Conservation (phyloP, 1,140 invertebrate species). For the Pogonomyrmex californicus region DNA sequence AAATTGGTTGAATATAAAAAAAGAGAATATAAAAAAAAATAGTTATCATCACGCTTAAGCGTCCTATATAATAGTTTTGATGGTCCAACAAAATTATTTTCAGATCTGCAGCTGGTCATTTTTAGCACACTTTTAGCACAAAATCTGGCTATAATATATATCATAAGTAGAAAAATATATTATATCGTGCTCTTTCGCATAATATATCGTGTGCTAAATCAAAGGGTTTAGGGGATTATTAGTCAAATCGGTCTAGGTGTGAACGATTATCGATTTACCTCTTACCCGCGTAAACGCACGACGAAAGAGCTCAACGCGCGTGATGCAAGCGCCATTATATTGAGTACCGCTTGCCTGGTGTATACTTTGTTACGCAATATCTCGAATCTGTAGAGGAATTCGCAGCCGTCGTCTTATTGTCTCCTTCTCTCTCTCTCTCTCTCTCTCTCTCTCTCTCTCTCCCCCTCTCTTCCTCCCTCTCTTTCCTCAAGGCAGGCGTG, state of each 20-base stretch:
- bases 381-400: slow-evolving; percentile 47
- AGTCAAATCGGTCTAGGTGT: neutral
- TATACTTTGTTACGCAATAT: slow-evolving; percentile 58
- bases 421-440: neutral
- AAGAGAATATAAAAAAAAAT: too few species aligned
- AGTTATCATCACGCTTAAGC: too few species aligned
- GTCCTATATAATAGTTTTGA: too few species aligned
- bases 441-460: neutral
- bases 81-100: too few species aligned
- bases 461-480: neutral
- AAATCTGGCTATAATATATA: too few species aligned
- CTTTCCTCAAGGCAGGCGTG: neutral
- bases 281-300: slow-evolving; percentile 2
- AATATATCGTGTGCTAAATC: neutral
- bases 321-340: slow-evolving; percentile 49
- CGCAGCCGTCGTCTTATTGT: slow-evolving; percentile 42
- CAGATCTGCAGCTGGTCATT: too few species aligned
- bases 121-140: too few species aligned
- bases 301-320: slow-evolving; percentile 2
- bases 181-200: neutral
- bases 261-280: neutral
- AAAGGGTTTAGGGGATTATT: neutral
- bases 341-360: slow-evolving; percentile 15
- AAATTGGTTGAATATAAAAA: too few species aligned
- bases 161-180: neutral